A percentile compares a stretch with the other conserved stretches of the same genome.
phyloP scores from a whole-genome alignment of 2,113 vertebrate species.

The Dasyurus viverrinus region DNA sequence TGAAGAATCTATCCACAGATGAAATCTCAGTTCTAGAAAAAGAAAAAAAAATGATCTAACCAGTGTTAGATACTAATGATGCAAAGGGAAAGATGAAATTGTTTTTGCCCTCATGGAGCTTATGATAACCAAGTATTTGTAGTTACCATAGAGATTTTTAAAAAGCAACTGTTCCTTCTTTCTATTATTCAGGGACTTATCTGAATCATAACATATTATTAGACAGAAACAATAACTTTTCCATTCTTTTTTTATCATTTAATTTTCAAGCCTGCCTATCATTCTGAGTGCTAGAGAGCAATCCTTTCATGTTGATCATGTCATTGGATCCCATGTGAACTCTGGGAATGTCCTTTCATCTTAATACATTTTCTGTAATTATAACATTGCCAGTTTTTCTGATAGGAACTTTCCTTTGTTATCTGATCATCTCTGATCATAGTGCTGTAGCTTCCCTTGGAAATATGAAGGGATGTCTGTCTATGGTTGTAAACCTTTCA shows the following conservation, averaged over 20 bases:
- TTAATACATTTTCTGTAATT: slow-evolving; percentile 66
- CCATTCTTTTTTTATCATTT: slow-evolving; percentile 3
- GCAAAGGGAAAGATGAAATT: not conserved
- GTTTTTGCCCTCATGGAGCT: not conserved
- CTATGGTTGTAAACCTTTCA: slow-evolving; percentile 31
- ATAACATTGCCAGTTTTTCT: slow-evolving; percentile 65
- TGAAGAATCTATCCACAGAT: not conserved
- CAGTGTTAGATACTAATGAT: not conserved
- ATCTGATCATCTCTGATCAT: slow-evolving; percentile 65
- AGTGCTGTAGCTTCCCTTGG: slow-evolving; percentile 45
- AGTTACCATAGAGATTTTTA: not conserved
- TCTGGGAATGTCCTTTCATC: slow-evolving; percentile 70
- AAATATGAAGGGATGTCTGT: slow-evolving; percentile 42
- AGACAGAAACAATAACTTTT: not conserved
- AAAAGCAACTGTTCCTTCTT: not conserved
- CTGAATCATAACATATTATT: not conserved
- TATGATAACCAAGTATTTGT: not conserved
- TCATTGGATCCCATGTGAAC: slow-evolving; percentile 59
- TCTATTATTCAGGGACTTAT: not conserved
- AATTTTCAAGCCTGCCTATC: slow-evolving; percentile 50
- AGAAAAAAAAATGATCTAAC: not conserved
- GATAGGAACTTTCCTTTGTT: slow-evolving; percentile 71
- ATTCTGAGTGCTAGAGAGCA: slow-evolving; percentile 13
- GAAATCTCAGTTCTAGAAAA: not conserved
- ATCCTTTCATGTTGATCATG: slow-evolving; percentile 69